Base-by-base conservation (phyloP, 2,113 vertebrate species). In the Dendrocopos noguchii region DNA sequence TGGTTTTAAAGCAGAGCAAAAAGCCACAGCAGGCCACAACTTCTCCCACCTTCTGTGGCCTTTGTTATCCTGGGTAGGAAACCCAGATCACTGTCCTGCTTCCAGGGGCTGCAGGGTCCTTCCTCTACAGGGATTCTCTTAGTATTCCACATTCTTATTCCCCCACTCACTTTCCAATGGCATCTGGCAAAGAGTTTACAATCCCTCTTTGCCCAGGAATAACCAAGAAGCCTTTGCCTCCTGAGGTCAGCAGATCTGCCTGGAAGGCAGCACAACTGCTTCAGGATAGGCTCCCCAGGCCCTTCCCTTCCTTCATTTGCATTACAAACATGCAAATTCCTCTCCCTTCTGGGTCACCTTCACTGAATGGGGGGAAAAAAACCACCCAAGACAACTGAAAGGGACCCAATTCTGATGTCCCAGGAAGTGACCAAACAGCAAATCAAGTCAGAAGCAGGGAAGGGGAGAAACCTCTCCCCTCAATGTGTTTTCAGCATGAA, bases 341-440 rank as follows among this genome's bases (percentile, higher is more conserved):
- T 11, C 18, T 60, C 42, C 36, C 60, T 55, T n/a, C 31, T 53
- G 72, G 39, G 72, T 87, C 94, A 83, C 87, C 86, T 87, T 87
- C 61, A 28, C 1, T 7, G 46, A 92, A 15, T 34, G 42, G 78
- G 88, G 20, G 11, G 10, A 6, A 12, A 12, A 75, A 80, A 5
- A 44, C 42, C 13, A 42, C 15, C 42, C 42, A 50, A 80, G 65
- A 64, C 9, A 61, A 76, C 15, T 22, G 9, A 42, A 68, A 94
- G 67, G 68, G 77, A 93, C 84, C 84, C 42, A 16, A 18, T 73
- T 61, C 72, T 39, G 50, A 96, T 22, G 74, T 22, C 57, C 15
- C 80, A 88, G 81, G 68, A 95, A 95, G 36, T 78, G 47, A 89
- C 56, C 87, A 87, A 86, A 75, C 11, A 87, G 33, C 33, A 86